A percentile compares a stretch with the other conserved stretches of the same genome.
Conservation (phyloP, 2,797 vertebrate species). For the Onychomys torridus region DNA sequence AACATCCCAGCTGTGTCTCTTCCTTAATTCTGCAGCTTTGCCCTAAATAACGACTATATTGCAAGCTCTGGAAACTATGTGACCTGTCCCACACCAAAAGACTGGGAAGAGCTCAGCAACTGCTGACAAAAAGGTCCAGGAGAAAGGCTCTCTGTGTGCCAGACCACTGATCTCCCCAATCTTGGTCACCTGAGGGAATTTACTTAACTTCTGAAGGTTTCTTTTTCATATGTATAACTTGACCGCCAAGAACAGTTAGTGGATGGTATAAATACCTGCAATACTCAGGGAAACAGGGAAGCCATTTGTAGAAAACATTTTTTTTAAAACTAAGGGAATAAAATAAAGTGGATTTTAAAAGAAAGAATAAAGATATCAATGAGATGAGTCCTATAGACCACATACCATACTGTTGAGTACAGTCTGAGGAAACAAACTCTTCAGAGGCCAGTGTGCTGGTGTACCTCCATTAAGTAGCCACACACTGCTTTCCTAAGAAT, state of each 20-base stretch:
- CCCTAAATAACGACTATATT: not conserved
- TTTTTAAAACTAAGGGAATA: not conserved
- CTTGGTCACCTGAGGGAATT: accelerated
- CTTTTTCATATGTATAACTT: accelerated
- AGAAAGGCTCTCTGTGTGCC: not conserved
- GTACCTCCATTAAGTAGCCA: accelerated
- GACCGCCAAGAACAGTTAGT: not conserved
- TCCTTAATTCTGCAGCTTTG: not conserved
- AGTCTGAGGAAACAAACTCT: too few species aligned
- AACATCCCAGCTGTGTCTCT: conserved; percentile 53
- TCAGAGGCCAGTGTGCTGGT: accelerated
- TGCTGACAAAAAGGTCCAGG: accelerated
- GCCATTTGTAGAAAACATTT: not conserved
- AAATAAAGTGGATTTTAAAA: accelerated
- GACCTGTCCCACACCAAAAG: not conserved
- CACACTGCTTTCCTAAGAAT: not conserved
- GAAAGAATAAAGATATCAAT: not conserved
- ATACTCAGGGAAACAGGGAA: accelerated
- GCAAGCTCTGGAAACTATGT: not conserved
- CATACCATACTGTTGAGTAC: accelerated
- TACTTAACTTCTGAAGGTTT: not conserved
- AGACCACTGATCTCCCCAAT: accelerated
- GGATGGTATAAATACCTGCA: accelerated
- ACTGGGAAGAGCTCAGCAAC: not conserved
- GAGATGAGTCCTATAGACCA: accelerated